Conservation (phyloP, 2,888 invertebrate genomes). For the Lymantria monacha region DNA sequence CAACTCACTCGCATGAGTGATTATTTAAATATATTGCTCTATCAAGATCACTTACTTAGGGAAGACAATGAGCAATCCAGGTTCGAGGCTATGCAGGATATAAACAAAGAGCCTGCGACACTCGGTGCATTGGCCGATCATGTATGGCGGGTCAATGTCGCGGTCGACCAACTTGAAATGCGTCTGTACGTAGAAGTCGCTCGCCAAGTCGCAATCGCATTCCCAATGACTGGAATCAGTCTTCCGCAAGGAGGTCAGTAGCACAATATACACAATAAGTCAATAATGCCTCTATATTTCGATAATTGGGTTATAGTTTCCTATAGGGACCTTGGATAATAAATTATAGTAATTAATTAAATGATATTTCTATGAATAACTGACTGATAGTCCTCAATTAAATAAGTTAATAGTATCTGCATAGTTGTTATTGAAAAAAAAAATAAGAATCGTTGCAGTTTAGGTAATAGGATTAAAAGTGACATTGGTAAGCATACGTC, state of each 20-base stretch:
- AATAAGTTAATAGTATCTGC: slow-evolving; percentile 16
- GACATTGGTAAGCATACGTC: slow-evolving; percentile 43
- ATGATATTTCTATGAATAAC: slow-evolving; percentile 34
- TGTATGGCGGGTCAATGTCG: slow-evolving; percentile 79
- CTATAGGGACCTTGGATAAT: not conserved
- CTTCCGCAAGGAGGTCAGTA: slow-evolving; percentile 69
- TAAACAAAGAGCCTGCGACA: slow-evolving; percentile 81
- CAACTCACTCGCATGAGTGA: slow-evolving; percentile 14
- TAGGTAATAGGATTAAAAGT: slow-evolving; percentile 45
- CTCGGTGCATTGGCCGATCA: slow-evolving; percentile 77
- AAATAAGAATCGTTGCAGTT: slow-evolving; percentile 11
- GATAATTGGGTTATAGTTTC: not conserved
- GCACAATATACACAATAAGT: slow-evolving; percentile 48
- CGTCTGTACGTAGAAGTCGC: slow-evolving; percentile 65
- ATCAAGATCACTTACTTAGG: slow-evolving; percentile 22
- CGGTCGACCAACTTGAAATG: slow-evolving; percentile 69
- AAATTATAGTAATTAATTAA: slow-evolving; percentile 8
- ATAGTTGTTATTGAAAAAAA: slow-evolving; percentile 17
- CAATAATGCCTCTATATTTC: slow-evolving; percentile 19
- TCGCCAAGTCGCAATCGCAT: slow-evolving; percentile 52
- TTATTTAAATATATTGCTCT: slow-evolving; percentile 16
- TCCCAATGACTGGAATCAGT: slow-evolving; percentile 50
- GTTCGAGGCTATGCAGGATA: slow-evolving; percentile 62
- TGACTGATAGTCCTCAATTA: slow-evolving; percentile 19
- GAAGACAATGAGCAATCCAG: slow-evolving; percentile 51